Base-by-base conservation (phyloP, 2,113 vertebrate species). In the Hyperopisus bebe region DNA sequence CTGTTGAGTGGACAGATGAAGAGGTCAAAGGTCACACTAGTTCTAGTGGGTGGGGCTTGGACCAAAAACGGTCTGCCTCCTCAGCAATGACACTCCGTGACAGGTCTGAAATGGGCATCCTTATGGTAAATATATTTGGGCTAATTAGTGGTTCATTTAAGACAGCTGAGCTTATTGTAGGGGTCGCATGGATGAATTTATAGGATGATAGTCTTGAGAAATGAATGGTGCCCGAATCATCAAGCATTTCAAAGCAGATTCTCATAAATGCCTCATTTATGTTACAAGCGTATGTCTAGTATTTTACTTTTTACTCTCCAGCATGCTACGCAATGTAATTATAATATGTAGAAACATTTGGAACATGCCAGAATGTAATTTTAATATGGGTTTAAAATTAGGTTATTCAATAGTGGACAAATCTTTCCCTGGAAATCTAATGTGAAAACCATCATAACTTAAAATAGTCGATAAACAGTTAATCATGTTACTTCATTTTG, bases 401-500 rank as follows among this genome's bases (percentile, higher is more conserved):
- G 94, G 95, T 94, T 95, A 95, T 94, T 94, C 94, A 94, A 95
- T 95, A 95, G 94, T 90, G 92, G 95, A 95, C 92, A 92, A 94
- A 93, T 94, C 94, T 89, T 86, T 90, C 95, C 92, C 93, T 91
- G 93, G 93, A 93, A 94, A 95, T 96, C 95, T 94, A 66, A 87
- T 91, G 92, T 92, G 94, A 94, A 93, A 93, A 94, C 94, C 92
- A 93, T 19, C 89, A 94, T 92, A 90, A 93, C 94, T 95, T 94
- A 94, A 95, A 96, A 95, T 95, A 95, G 94, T 94, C 91, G 82
- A 89, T 89, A 82, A 92, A 94, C 93, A 94, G 92, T 94, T 94
- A 95, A 95, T 96, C 94, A 93, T 93, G 94, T 93, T 93, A 93
- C 95, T 94, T 95, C 95, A 95, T 95, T 96, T 95, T 95, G 95